Evolutionary conservation across 1,140 invertebrate species (phyloP).

Genomic region (Heliconius himera): DNA sequence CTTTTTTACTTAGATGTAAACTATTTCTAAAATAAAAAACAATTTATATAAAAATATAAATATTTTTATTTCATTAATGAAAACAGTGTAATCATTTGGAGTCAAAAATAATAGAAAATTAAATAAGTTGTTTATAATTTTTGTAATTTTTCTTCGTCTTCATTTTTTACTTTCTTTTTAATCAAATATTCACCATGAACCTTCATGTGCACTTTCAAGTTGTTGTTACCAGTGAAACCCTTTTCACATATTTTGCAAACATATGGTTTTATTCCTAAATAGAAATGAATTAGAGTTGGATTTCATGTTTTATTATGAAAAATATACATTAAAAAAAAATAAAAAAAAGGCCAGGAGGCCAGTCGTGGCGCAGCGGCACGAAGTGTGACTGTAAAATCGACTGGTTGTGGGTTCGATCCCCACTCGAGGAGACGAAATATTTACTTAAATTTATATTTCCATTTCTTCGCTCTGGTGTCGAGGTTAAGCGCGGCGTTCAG

Average conservation of each 20-base stretch:
- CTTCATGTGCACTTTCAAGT: slow-evolving; percentile 73
- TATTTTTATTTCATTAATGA: slow-evolving; percentile 27
- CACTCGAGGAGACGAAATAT: too few relatives aligned
- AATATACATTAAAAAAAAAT: too few relatives aligned
- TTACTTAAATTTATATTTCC: too few relatives aligned
- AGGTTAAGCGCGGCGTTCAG: too few relatives aligned
- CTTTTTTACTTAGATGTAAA: slow-evolving; percentile 67
- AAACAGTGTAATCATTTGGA: background rate
- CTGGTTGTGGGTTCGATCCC: too few relatives aligned
- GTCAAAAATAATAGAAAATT: background rate
- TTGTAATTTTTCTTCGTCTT: slow-evolving; percentile 2
- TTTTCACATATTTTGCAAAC: slow-evolving; percentile 64
- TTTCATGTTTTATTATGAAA: too few relatives aligned
- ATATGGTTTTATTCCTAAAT: slow-evolving; percentile 70
- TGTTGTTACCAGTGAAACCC: slow-evolving; percentile 64
- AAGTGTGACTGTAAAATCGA: too few relatives aligned
- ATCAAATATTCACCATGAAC: slow-evolving; percentile 67
- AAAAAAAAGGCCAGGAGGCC: too few relatives aligned
- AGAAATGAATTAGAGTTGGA: background rate
- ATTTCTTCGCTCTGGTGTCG: too few relatives aligned
- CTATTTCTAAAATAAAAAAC: slow-evolving; percentile 68
- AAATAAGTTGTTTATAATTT: background rate
- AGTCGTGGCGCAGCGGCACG: too few relatives aligned
- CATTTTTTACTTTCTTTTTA: slow-evolving; percentile 40
- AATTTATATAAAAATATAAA: slow-evolving; percentile 53